phyloP scores from a whole-genome alignment of 2,888 invertebrate species.

The Trypoxylon attenuatum region DNA sequence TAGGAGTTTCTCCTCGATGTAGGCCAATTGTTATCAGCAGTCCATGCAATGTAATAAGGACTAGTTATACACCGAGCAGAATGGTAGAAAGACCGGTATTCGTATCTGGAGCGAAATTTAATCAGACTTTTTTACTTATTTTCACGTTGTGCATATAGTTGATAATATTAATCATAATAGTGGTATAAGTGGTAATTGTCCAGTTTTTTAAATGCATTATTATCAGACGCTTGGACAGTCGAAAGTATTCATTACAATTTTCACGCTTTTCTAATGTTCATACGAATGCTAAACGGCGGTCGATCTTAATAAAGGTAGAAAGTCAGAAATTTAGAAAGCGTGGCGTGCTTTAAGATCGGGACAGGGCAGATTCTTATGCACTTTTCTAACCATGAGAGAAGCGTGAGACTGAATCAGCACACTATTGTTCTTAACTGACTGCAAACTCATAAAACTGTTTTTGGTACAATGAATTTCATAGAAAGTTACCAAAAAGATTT shows the following conservation, averaged over 20 bases:
- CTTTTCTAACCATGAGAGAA: slow-evolving; percentile 12
- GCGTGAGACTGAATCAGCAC: slow-evolving; percentile 17
- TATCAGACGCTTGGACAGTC: too few relatives aligned
- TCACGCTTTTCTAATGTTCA: slow-evolving; percentile 19
- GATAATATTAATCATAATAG: too few relatives aligned
- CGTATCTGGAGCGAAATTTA: too few relatives aligned
- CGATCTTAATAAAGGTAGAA: slow-evolving; percentile 33
- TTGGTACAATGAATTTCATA: slow-evolving; percentile 1
- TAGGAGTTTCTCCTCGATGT: background rate
- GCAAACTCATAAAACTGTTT: slow-evolving; percentile 13
- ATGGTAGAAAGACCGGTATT: too few relatives aligned
- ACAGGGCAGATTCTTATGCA: slow-evolving; percentile 19
- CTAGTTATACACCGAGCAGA: too few relatives aligned
- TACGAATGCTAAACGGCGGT: slow-evolving; percentile 9
- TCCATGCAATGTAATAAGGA: too few relatives aligned
- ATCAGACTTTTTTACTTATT: too few relatives aligned
- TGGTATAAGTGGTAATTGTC: too few relatives aligned
- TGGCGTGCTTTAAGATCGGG: slow-evolving; percentile 36
- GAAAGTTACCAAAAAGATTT: slow-evolving; percentile 22
- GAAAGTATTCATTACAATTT: slow-evolving; percentile 21
- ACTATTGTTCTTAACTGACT: slow-evolving; percentile 17
- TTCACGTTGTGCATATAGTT: too few relatives aligned
- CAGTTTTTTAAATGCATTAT: too few relatives aligned
- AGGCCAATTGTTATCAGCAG: background rate
- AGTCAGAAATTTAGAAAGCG: slow-evolving; percentile 50